phyloP scores from a whole-genome alignment of 2,113 vertebrate species.

The Neogale vison region DNA sequence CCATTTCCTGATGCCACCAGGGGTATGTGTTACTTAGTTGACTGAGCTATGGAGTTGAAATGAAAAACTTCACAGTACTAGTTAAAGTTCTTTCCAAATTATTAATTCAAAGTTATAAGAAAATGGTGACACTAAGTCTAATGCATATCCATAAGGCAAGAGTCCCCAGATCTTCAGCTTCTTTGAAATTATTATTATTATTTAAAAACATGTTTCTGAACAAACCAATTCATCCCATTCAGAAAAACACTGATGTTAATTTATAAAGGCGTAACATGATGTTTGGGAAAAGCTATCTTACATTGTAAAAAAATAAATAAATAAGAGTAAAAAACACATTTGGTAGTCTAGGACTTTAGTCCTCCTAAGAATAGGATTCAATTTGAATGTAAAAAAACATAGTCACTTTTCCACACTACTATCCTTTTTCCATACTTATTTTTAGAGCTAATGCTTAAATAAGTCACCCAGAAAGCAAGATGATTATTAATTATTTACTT shows the following conservation, averaged over 20 bases:
- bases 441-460: constrained; percentile 33
- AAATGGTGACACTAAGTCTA: neutral
- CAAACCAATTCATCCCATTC: neutral
- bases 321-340: neutral
- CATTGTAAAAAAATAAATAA: neutral
- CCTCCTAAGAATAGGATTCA: neutral
- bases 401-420: neutral
- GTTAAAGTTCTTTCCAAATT: neutral
- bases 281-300: neutral
- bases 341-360: neutral
- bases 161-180: neutral
- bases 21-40: too few species aligned
- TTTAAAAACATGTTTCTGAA: neutral
- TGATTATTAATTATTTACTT: constrained; percentile 62
- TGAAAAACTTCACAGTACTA: neutral
- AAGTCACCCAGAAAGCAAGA: constrained; percentile 19
- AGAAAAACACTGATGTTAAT: neutral
- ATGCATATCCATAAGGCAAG: neutral
- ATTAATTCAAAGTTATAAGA: neutral
- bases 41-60: neutral
- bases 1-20: neutral
- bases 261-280: neutral
- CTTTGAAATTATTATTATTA: neutral
- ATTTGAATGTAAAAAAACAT: neutral
- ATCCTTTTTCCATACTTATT: neutral